phyloP scores from a whole-genome alignment of 2,797 vertebrate species.

The Leptatherina wallacei region DNA sequence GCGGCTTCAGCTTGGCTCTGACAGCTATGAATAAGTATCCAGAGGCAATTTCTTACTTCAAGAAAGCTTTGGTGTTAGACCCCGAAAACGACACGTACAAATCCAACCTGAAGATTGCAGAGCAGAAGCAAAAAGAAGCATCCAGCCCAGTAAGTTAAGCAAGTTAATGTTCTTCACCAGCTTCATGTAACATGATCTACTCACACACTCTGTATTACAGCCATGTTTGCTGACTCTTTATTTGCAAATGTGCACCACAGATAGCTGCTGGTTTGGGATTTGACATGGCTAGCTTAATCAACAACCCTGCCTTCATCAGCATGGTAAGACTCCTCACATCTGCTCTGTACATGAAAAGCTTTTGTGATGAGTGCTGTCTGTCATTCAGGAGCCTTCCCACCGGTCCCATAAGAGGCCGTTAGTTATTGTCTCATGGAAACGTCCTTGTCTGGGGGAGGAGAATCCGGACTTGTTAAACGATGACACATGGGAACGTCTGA shows the following conservation, averaged over 20 bases:
- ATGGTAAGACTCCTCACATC: constrained; percentile 87
- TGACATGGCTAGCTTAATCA: constrained; percentile 98
- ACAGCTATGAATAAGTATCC: constrained; percentile 95
- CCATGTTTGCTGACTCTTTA: background rate
- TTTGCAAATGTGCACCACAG: constrained; percentile 74
- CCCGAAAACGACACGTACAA: constrained; percentile 98
- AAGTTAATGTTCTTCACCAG: background rate
- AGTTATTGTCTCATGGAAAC: constrained; percentile 38
- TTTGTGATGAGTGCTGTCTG: background rate
- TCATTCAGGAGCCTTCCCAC: constrained; percentile 2
- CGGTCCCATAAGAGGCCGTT: constrained; percentile 34
- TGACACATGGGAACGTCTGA: constrained; percentile 31
- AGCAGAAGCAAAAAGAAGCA: constrained; percentile 94
- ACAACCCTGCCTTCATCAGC: constrained; percentile 98
- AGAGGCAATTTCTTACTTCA: constrained; percentile 94
- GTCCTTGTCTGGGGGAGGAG: background rate
- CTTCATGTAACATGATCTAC: background rate
- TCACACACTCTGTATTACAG: background rate
- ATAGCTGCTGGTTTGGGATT: constrained; percentile 93
- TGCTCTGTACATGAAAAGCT: background rate
- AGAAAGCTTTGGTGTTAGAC: constrained; percentile 95
- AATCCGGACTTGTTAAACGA: constrained; percentile 30
- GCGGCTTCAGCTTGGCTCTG: constrained; percentile 87
- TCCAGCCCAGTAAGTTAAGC: constrained; percentile 90
- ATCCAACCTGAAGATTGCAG: constrained; percentile 96